Base-by-base conservation (phyloP, 2,797 vertebrate genomes). In the Epinephelus awoara region DNA sequence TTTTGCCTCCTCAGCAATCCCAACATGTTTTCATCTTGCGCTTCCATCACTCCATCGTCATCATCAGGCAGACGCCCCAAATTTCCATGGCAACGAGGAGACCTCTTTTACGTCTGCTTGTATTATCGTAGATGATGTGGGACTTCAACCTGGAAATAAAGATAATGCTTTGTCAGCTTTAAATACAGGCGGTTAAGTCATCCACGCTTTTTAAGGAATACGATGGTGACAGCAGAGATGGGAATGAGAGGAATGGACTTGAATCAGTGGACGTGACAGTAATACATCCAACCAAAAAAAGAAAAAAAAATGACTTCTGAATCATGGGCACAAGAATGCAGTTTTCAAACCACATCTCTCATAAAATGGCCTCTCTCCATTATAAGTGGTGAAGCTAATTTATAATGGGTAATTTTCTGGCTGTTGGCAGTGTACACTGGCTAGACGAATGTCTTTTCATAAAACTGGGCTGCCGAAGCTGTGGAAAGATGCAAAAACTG, bases 101-200 rank as follows among this genome's bases (percentile, higher is more conserved):
- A 52, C 67, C 12, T 34, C 12, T 67, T 56, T 27, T 64, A 49
- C 67, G 19, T 77, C 54, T 52, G 40, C 62, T 64, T 18, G 63
- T 69, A 75, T 86, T 86, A 93, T 85, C 23, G 87, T 51, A 94
- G 84, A 67, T 93, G 78, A 72, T 80, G 69, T 17, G 92, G 93
- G 40, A 93, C 17, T 59, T 93, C 92, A 82, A 94, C 93, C 93
- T 94, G 77, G 34, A 90, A 89, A 29, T 29, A 83, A 83, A 14
- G 5, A 82, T 23, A 84, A 34, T 2, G 8, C 34, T 18, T 2
- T 3, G 23, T 72, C 56, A 61, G 58, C 66, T 69, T 56, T 9
- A 27, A 73, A 59, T 15, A 19, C 56, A 40, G n/a, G 0, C 6
- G 25, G 21, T 19, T 1, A 63, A 19, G 25, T 6, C 13, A n/a